A percentile compares a stretch with the other conserved stretches of the same genome.
Evolutionary conservation across 1,140 invertebrate species (phyloP).

Genomic region (Eueides isabella): DNA sequence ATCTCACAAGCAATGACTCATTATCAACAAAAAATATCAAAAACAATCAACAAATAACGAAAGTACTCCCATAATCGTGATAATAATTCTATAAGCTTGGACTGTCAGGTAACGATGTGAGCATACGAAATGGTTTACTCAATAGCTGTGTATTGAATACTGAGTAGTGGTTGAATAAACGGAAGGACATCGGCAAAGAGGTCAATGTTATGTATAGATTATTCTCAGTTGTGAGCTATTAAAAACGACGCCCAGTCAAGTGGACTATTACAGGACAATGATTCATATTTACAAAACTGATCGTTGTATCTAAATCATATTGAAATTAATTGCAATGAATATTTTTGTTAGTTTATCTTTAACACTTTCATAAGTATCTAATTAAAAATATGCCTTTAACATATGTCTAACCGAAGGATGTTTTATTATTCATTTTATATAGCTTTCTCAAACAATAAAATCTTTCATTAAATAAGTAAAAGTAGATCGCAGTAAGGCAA

Average conservation of each 20-base stretch:
- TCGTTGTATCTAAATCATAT: not conserved
- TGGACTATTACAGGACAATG: not conserved
- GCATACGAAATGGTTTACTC: slow-evolving; percentile 48
- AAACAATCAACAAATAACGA: not conserved
- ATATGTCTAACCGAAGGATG: no score
- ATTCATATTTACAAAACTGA: not conserved
- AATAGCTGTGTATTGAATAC: slow-evolving; percentile 46
- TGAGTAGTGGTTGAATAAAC: slow-evolving; percentile 44
- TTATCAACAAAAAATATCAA: not conserved
- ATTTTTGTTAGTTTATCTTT: no score
- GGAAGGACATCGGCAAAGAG: slow-evolving; percentile 50
- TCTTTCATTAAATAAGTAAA: no score
- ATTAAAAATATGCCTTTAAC: no score
- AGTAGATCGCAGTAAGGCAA: no score
- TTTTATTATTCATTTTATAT: no score
- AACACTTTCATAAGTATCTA: no score
- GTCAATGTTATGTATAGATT: slow-evolving; percentile 42
- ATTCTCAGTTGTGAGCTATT: slow-evolving; percentile 25
- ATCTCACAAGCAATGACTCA: not conserved
- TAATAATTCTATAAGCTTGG: slow-evolving; percentile 25
- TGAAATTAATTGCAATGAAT: no score
- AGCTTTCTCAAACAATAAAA: no score
- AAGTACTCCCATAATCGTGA: not conserved
- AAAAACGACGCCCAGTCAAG: slow-evolving; percentile 23
- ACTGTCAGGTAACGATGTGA: slow-evolving; percentile 28